These are phyloP conservation scores for Ophthalmolycus amberensis DNA, from an alignment of 2,113 vertebrate genomes.

Conservation along the genomic window DNA sequence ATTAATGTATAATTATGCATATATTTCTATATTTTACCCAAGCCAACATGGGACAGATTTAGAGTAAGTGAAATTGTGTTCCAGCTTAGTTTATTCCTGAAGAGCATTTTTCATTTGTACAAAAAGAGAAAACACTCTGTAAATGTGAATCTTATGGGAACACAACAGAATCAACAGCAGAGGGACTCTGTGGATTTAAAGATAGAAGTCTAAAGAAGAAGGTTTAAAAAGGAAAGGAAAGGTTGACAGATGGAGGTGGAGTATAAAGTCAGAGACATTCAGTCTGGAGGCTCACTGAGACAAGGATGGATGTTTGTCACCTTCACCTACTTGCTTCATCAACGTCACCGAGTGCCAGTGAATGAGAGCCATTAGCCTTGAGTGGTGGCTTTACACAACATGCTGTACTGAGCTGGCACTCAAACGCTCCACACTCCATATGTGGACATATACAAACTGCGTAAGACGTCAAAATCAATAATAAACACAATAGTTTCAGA, in stretches of 20 bases:
- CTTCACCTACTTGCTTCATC: slow-evolving; percentile 53
- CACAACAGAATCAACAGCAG: neutral
- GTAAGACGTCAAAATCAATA: neutral
- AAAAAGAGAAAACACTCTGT: neutral
- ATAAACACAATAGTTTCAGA: neutral
- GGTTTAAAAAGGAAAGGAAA: neutral
- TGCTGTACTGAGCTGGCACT: slow-evolving; percentile 1
- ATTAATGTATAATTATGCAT: neutral
- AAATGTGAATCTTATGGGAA: slow-evolving; percentile 22
- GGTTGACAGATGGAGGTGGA: neutral
- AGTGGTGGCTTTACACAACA: slow-evolving; percentile 37
- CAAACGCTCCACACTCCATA: neutral
- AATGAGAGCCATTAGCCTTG: slow-evolving; percentile 52
- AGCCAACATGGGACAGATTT: neutral
- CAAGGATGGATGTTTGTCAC: slow-evolving; percentile 46
- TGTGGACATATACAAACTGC: neutral
- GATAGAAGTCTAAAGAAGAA: neutral
- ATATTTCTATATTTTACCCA: neutral
- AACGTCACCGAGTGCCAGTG: slow-evolving; percentile 44
- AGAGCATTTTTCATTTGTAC: slow-evolving; percentile 16
- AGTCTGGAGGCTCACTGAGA: slow-evolving; percentile 43
- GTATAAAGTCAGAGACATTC: slow-evolving; percentile 10
- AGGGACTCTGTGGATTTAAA: slow-evolving; percentile 6
- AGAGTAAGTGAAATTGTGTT: slow-evolving; percentile 8
- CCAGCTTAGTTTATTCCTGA: slow-evolving; percentile 4